Base-by-base conservation (phyloP, 2,888 invertebrate species). In the Cerastis leucographa region DNA sequence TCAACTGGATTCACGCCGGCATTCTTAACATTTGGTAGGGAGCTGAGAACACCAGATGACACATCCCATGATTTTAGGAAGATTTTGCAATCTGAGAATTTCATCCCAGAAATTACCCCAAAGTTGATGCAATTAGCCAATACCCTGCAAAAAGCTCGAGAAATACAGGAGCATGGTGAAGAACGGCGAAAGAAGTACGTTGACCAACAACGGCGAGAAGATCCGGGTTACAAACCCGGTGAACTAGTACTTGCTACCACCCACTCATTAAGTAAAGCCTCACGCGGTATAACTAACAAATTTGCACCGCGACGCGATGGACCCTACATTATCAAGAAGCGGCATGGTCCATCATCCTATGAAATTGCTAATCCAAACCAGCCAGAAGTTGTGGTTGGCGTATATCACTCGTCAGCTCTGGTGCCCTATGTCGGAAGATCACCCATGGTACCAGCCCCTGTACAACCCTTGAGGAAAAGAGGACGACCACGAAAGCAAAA, bases 1-100 rank as follows among this genome's bases (percentile, higher is more conserved):
- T 67, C 67, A 9, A 67, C 51, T 8, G 51, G 51, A 40, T 66
- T 66, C 6, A 66, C 66, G 12, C 64, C 64, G n/a, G 64, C 64
- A 11, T 64, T 6, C 40, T 49, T 66, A 6, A 46, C 66, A 1
- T 66, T 66, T 4, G 66, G 66, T 0, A 66, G 66, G 46, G 46
- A 66, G 12, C 66, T 66, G 0, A 40, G 51, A 17, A 67, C 67
- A 5, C 51, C 67, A 51, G 67, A 67, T 51, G 67, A 67, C 8
- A 51, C 67, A 2, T 35, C 51, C 1, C 67, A 67, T 40, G 67
- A 67, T 2, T 67, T 67, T 1, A 1, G 51, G 17, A 40, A 68
- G 17, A 40, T 54, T 1, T 0, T 68, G 17, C 68, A 68, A 25
- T 40, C n/a, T 0, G 25, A 54, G 17, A 54, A 68, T 17, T 54